phyloP scores from a whole-genome alignment of 1,140 invertebrate genomes.

The Thaumetopoea pityocampa region DNA sequence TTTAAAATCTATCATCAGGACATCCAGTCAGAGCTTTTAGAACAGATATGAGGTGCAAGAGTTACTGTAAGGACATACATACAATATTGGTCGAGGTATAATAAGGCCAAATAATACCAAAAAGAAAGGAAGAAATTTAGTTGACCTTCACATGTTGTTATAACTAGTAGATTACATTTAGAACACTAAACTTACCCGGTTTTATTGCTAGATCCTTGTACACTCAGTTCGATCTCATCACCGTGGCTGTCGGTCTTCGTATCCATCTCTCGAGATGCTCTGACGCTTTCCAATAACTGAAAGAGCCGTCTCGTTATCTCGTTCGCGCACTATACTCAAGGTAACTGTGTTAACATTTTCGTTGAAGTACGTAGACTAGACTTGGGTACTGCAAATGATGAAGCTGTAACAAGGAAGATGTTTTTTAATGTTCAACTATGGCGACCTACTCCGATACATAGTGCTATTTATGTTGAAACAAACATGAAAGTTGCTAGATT shows the following conservation, averaged over 20 bases:
- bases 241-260: slow-evolving; percentile 49
- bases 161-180: not conserved
- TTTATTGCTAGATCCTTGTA: slow-evolving; percentile 54
- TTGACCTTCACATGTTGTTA: no score
- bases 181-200: slow-evolving; percentile 31
- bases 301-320: slow-evolving; percentile 15
- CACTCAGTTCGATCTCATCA: slow-evolving; percentile 63
- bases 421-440: no score
- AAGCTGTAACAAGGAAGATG: slow-evolving; percentile 30
- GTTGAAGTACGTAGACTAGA: slow-evolving; percentile 45
- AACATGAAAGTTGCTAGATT: no score
- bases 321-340: slow-evolving; percentile 26
- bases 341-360: slow-evolving; percentile 62
- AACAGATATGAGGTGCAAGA: no score
- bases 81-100: no score
- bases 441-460: no score
- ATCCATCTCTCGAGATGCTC: slow-evolving; percentile 42
- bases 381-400: slow-evolving; percentile 24
- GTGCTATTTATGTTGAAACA: no score
- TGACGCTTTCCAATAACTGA: slow-evolving; percentile 13
- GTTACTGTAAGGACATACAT: no score
- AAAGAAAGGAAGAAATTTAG: no score
- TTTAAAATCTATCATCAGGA: no score
- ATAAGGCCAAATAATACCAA: no score
- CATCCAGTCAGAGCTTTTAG: no score